phyloP scores from a whole-genome alignment of 2,888 invertebrate genomes.

The Chrysolina americana region DNA sequence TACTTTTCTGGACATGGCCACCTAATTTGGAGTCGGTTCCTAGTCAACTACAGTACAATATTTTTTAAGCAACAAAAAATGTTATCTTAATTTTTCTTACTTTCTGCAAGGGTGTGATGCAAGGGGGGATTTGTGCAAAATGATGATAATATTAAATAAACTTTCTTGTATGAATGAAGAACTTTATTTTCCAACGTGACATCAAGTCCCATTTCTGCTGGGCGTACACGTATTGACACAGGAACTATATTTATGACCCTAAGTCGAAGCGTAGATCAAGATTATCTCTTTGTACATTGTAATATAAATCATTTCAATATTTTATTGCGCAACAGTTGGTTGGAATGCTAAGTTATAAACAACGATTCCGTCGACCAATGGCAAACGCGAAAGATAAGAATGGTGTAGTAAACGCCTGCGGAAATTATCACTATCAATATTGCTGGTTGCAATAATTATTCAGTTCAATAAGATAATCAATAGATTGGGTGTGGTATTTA shows the following conservation, averaged over 20 bases:
- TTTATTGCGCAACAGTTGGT: slow-evolving; percentile 2
- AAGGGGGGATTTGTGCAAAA: too few species aligned
- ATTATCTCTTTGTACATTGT: slow-evolving; percentile 25
- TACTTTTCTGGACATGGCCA: too few species aligned
- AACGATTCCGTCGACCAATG: not conserved
- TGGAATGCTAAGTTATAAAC: not conserved
- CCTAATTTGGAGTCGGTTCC: too few species aligned
- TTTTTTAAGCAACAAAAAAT: too few species aligned
- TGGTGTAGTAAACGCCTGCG: not conserved
- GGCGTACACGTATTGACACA: not conserved
- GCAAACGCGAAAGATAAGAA: not conserved
- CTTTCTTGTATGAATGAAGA: too few species aligned
- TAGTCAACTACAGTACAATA: too few species aligned
- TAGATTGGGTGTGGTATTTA: not conserved
- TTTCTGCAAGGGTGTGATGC: too few species aligned
- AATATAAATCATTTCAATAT: slow-evolving; percentile 27
- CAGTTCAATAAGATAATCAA: slow-evolving; percentile 1
- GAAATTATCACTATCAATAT: slow-evolving; percentile 1
- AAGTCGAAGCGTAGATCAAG: slow-evolving; percentile 27
- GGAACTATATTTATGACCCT: slow-evolving; percentile 23
- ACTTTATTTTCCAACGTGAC: not conserved
- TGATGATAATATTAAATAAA: too few species aligned
- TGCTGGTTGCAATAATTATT: not conserved
- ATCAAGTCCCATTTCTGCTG: not conserved
- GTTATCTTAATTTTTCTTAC: too few species aligned